Evolutionary conservation across 2,113 vertebrate species (phyloP), one percentile per base, ranked within the genome.

Genomic region (Geococcyx californianus): DNA sequence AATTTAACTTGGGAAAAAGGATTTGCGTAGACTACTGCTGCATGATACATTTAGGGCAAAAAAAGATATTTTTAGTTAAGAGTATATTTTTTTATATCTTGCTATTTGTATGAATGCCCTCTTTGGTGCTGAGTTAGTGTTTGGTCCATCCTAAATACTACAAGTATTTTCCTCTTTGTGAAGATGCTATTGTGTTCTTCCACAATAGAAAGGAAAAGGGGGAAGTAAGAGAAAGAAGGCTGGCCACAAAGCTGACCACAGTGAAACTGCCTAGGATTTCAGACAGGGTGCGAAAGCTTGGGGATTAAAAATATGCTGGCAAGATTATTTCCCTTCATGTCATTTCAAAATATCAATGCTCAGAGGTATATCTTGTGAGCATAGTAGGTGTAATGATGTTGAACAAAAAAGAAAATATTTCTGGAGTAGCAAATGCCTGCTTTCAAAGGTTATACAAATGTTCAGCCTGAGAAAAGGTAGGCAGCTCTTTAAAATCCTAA

Each of bases 141-240:
- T 96, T 84, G 60, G 88, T 47, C 92, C 94, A 92, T 88, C 86
- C 90, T 92, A 72, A 95, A 75, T 84, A 72, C 63, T 94, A 44
- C 63, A 74, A 94, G 60, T 63, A 86, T 70, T 94, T 95, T 95
- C 92, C 90, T 90, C 56, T 92, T 78, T 59, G 34, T 89, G 79
- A 68, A 89, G n/a, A 25, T 75, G 59, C 90, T 81, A 95, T 95
- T 97, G 90, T 97, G 26, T 78, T 88, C 49, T 80, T 90, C 82
- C 59, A 97, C 94, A 96, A 95, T 93, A 81, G 88, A 95, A 83
- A 96, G 94, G 90, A 96, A 96, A 68, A 8, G 16, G 33, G 16
- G n/a, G 63, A 95, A 86, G 60, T 92, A 93, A 83, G 83, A 70
- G 56, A 92, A 88, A 92, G 82, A 93, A 85, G 44, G n/a, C 63